Conservation (phyloP, 2,888 invertebrate species). For the Esperia sulphurella region DNA sequence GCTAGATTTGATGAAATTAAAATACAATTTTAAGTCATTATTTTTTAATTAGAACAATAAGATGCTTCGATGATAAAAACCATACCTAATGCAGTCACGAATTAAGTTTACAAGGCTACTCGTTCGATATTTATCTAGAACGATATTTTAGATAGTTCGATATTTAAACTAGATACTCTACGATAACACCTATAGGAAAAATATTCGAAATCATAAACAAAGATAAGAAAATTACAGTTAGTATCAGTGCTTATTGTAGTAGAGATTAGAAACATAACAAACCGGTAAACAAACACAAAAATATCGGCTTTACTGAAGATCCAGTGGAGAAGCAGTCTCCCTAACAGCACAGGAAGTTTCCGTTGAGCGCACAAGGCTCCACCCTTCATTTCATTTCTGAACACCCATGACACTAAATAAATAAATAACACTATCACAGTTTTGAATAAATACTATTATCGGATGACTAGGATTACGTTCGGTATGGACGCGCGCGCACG, state of each 20-base stretch:
- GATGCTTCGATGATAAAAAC: too few relatives aligned
- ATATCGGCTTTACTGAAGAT: conserved; percentile 81
- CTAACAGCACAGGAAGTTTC: conserved; percentile 66
- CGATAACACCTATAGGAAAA: too few relatives aligned
- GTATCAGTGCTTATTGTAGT: neutral
- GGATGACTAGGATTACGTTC: conserved; percentile 1
- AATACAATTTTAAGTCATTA: too few relatives aligned
- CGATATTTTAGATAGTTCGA: too few relatives aligned
- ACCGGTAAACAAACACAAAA: conserved; percentile 81
- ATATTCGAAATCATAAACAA: neutral
- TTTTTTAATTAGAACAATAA: too few relatives aligned
- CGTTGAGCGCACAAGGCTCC: conserved; percentile 39
- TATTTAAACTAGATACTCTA: too few relatives aligned
- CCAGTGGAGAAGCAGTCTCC: conserved; percentile 81
- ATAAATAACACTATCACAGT: conserved; percentile 12
- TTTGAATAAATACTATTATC: conserved; percentile 12
- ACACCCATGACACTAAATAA: neutral
- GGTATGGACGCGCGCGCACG: conserved; percentile 27
- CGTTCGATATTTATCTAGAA: too few relatives aligned
- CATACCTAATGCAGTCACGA: too few relatives aligned
- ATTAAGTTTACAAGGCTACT: too few relatives aligned
- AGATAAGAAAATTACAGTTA: neutral
- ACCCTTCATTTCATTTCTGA: conserved; percentile 62
- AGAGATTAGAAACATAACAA: conserved; percentile 44
- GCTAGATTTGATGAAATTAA: too few relatives aligned